Conservation (phyloP, 2,888 invertebrate species). For the Eubasilissa splendida region DNA sequence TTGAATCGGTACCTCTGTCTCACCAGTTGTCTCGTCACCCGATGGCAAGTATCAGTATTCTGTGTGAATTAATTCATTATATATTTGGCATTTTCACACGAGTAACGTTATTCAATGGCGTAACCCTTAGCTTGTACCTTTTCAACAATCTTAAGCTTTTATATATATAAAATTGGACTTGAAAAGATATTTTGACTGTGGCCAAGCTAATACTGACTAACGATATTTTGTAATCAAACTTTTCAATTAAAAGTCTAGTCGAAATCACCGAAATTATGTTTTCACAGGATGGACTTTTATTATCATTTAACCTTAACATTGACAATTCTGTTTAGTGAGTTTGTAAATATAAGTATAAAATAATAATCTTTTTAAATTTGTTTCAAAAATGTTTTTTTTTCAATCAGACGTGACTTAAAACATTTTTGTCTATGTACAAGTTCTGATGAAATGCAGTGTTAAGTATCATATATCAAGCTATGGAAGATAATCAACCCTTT, state of each 20-base stretch:
- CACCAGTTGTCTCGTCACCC: background rate
- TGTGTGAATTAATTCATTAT: conserved; percentile 19
- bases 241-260: conserved; percentile 35
- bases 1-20: conserved; percentile 6
- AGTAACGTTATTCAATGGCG: conserved; percentile 6
- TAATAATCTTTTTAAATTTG: conserved; percentile 28
- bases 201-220: conserved; percentile 21
- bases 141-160: conserved; percentile 18
- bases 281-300: conserved; percentile 32
- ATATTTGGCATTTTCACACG: conserved; percentile 14
- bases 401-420: conserved; percentile 9
- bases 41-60: conserved; percentile 4
- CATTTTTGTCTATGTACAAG: background rate
- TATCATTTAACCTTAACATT: conserved; percentile 39
- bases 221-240: conserved; percentile 16
- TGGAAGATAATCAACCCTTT: conserved; percentile 7
- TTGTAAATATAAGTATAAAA: conserved; percentile 36
- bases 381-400: conserved; percentile 25
- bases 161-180: conserved; percentile 30
- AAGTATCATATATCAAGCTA: conserved; percentile 21
- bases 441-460: background rate
- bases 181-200: conserved; percentile 28
- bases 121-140: background rate
- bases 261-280: conserved; percentile 31
- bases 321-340: conserved; percentile 31